These are phyloP conservation scores for Sinella curviseta DNA, from an alignment of 1,140 invertebrate genomes.

Conservation along the genomic window DNA sequence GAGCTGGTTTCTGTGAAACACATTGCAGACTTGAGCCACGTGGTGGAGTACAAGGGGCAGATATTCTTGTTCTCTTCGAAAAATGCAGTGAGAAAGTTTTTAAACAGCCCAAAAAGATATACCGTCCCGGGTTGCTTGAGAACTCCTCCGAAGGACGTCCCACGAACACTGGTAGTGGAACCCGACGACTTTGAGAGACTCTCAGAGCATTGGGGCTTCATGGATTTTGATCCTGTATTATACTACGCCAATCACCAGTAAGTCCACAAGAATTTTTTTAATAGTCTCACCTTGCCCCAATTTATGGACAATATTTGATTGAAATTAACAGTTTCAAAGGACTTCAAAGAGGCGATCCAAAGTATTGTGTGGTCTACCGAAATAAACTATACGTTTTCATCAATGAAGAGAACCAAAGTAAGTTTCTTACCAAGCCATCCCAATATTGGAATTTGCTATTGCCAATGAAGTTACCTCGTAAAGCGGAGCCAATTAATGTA, in stretches of 20 bases:
- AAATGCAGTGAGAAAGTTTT: conserved; percentile 24
- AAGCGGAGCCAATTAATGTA: conserved; percentile 23
- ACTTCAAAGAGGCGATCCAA: conserved; percentile 35
- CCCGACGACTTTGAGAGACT: conserved; percentile 28
- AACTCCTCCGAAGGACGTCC: conserved; percentile 21
- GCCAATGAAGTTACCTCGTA: conserved; percentile 33
- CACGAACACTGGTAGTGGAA: background rate
- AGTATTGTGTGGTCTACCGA: conserved; percentile 35
- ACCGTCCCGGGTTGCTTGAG: conserved; percentile 22
- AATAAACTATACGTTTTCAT: conserved; percentile 32
- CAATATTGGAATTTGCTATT: conserved; percentile 10
- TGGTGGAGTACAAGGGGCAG: conserved; percentile 32
- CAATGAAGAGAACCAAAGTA: conserved; percentile 16
- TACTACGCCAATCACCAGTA: conserved; percentile 37
- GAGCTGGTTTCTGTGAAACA: conserved; percentile 20
- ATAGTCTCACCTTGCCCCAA: background rate
- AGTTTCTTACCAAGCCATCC: conserved; percentile 34
- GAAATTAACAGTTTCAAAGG: conserved; percentile 33
- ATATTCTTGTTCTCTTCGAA: conserved; percentile 25
- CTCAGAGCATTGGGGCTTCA: conserved; percentile 29
- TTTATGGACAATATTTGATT: background rate
- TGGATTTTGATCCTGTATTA: conserved; percentile 41
- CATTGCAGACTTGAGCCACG: background rate
- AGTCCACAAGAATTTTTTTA: background rate
- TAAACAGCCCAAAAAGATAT: conserved; percentile 28